A percentile compares a stretch with the other conserved stretches of the same genome.
Evolutionary conservation across 2,797 vertebrate species (phyloP).

Genomic region (Notolepis coatsorum): DNA sequence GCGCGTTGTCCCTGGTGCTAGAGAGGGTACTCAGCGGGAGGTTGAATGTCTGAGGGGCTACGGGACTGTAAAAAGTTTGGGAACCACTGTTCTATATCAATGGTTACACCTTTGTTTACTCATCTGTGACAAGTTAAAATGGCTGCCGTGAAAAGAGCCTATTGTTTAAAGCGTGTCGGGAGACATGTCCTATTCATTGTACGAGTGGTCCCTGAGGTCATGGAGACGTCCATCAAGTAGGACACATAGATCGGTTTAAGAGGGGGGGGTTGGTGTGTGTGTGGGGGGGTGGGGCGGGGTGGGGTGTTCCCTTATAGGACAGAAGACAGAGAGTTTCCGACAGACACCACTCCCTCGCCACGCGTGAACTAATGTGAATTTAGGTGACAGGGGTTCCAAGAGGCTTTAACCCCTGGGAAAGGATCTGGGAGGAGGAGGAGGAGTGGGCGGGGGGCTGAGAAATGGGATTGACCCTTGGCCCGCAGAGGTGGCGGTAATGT

Average conservation of each 20-base stretch:
- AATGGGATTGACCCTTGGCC: constrained; percentile 80
- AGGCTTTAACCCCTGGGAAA: constrained; percentile 70
- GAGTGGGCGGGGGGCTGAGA: constrained; percentile 64
- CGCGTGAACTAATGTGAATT: constrained; percentile 79
- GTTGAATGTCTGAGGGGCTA: too few relatives aligned
- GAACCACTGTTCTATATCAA: too few relatives aligned
- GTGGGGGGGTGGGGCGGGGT: background rate
- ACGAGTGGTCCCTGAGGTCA: constrained; percentile 49
- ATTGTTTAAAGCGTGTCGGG: constrained; percentile 58
- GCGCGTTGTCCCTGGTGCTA: too few relatives aligned
- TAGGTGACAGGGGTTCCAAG: constrained; percentile 72
- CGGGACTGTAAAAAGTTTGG: too few relatives aligned
- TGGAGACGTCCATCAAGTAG: constrained; percentile 57
- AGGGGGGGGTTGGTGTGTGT: background rate
- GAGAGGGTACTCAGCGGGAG: too few relatives aligned
- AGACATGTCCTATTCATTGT: constrained; percentile 65
- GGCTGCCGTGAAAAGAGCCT: too few relatives aligned
- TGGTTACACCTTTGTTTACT: too few relatives aligned
- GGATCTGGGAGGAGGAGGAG: constrained; percentile 46
- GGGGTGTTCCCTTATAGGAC: background rate
- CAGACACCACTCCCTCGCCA: constrained; percentile 66
- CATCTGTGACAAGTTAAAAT: too few relatives aligned
- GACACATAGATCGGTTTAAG: constrained; percentile 48
- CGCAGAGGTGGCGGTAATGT: constrained; percentile 61
- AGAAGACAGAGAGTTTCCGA: constrained; percentile 57